Evolutionary conservation across 2,797 vertebrate species (phyloP).

Genomic region (Silurus aristotelis): DNA sequence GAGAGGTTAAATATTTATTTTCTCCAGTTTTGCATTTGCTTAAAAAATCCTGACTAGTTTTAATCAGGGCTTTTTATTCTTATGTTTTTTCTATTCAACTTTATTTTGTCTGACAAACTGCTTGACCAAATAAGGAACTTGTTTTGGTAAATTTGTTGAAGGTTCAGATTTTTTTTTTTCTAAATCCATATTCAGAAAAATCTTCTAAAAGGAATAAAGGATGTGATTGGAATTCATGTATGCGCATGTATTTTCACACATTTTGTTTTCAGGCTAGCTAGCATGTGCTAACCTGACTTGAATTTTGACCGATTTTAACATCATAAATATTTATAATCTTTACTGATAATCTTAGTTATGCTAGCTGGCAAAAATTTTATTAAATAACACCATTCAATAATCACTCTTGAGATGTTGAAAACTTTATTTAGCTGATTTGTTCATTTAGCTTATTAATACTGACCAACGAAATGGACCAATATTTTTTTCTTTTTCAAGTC

Average conservation of each 20-base stretch:
- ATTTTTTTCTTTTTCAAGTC: no score
- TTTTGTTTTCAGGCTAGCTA: neutral
- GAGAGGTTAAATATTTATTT: slow-evolving; percentile 26
- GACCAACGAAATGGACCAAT: no score
- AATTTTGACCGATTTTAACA: neutral
- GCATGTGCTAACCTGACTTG: neutral
- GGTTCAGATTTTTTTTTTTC: neutral
- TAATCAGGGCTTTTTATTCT: neutral
- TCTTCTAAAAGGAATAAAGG: neutral
- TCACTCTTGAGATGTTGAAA: neutral
- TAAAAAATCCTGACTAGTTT: neutral
- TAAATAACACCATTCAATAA: neutral
- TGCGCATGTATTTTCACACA: slow-evolving; percentile 1
- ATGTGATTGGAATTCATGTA: neutral
- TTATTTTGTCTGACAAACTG: neutral
- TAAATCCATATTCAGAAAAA: neutral
- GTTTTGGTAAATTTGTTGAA: neutral
- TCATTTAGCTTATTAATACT: neutral
- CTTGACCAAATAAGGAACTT: neutral
- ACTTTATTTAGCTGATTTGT: neutral
- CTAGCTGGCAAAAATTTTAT: neutral
- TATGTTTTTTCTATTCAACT: no score
- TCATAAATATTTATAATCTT: slow-evolving; percentile 8
- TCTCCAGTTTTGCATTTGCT: neutral
- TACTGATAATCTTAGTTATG: neutral